Base-by-base conservation (phyloP, 2,888 invertebrate genomes). In the Erebia aethiops region DNA sequence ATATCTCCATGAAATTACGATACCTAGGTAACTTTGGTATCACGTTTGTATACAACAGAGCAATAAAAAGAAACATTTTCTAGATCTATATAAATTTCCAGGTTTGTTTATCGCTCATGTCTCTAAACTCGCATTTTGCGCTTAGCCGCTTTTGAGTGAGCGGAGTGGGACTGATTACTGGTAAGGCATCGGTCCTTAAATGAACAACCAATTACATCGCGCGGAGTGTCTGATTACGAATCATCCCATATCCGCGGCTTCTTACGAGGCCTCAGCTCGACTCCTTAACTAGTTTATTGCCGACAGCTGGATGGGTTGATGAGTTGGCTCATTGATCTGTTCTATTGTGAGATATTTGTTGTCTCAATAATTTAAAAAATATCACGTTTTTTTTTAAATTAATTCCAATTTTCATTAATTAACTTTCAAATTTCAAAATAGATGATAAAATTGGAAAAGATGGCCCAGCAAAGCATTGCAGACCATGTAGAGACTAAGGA, bases 141-240 rank as follows among this genome's bases (percentile, higher is more conserved):
- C 60, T 60, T 60, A 60, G 60, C 60, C 14, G 16, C 41, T 60
- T 60, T 60, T 26, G 16, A 57, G 14, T 57, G 7, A 8, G 14
- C 13, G 18, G 11, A 26, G 26, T 26, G 16, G 18, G 18, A 13
- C 43, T 66, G 56, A 66, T 66, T 66, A 56, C 65, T 56, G 18
- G 18, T 26, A 18, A 18, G 18, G 56, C 16, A 18, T 41, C 56
- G 56, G 18, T 43, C 66, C 66, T 18, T 66, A 66, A 43, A 66
- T 52, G 66, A 43, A 43, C 66, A 54, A 51, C 65, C 66, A 66
- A 66, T 66, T 66, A 66, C 56, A 66, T 46, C 35, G 21, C 52
- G 14, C 57, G 13, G 49, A 56, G 66, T 56, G 66, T 66, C 66
- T 56, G 66, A 66, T 66, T 41, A 57, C 66, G 66, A 54, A 18